A percentile compares a stretch with the other conserved stretches of the same genome.
Conservation (phyloP, 1,140 invertebrate genomes). For the Cotesia glomerata region DNA sequence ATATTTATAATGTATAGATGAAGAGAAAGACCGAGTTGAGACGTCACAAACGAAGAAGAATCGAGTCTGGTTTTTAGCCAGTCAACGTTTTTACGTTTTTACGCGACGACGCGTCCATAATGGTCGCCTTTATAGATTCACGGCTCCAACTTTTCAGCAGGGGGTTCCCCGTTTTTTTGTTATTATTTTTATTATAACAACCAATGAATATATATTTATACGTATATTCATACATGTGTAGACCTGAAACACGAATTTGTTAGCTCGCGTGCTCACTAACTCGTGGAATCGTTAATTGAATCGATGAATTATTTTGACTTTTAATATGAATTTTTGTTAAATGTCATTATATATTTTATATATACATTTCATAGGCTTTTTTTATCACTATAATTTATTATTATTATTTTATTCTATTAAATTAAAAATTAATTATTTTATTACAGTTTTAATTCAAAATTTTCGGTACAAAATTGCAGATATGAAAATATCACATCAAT, state of each 20-base stretch:
- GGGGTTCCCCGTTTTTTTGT: constrained; percentile 19
- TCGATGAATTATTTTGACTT: constrained; percentile 1
- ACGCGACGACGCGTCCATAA: constrained; percentile 32
- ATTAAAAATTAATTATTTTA: too few relatives aligned
- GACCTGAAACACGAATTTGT: constrained; percentile 12
- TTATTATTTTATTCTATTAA: too few relatives aligned
- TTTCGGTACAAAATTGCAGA: too few relatives aligned
- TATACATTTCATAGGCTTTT: neutral
- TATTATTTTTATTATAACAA: constrained; percentile 17
- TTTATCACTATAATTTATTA: neutral
- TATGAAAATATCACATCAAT: too few relatives aligned
- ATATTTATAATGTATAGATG: neutral
- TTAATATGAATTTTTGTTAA: neutral
- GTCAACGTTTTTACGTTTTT: constrained; percentile 34
- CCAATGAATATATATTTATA: constrained; percentile 19
- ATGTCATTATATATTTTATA: neutral
- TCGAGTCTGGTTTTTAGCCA: constrained; percentile 25
- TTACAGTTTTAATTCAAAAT: too few relatives aligned
- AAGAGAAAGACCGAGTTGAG: constrained; percentile 42
- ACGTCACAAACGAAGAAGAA: constrained; percentile 43
- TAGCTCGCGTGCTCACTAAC: constrained; percentile 24
- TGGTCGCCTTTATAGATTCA: constrained; percentile 31
- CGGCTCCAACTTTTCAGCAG: constrained; percentile 27
- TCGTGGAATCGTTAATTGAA: neutral
- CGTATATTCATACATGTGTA: too few relatives aligned